These are phyloP conservation scores for Montipora capitata DNA, from an alignment of 92 coral and sea anemone species.

Conservation along the genomic window DNA sequence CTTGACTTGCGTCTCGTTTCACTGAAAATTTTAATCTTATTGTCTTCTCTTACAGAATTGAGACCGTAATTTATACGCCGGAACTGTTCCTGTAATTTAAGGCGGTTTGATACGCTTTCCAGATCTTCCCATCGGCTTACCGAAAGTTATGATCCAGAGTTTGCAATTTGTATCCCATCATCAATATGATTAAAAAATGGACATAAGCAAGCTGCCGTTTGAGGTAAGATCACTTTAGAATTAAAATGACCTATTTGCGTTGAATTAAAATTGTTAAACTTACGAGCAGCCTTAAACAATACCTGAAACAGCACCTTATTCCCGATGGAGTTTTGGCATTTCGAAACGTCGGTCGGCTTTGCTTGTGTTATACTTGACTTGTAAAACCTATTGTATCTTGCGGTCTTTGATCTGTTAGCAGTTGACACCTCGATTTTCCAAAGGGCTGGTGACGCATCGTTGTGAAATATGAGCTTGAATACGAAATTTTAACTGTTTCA, in stretches of 20 bases:
- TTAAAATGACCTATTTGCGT: conserved; percentile 6
- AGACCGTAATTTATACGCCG: conserved; percentile 46
- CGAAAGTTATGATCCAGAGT: conserved; percentile 36
- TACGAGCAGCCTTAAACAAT: conserved; percentile 36
- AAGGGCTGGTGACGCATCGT: conserved; percentile 17
- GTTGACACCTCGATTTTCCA: conserved; percentile 35
- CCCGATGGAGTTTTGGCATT: neutral
- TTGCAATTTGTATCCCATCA: neutral
- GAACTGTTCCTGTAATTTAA: conserved; percentile 25
- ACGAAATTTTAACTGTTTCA: conserved; percentile 47
- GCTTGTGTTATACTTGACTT: conserved; percentile 1
- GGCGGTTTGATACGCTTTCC: conserved; percentile 31
- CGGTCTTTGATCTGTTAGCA: conserved; percentile 48
- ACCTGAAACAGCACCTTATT: conserved; percentile 24
- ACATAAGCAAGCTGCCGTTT: conserved; percentile 35
- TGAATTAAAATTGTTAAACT: conserved; percentile 22
- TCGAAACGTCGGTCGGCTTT: neutral
- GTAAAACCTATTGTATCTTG: conserved; percentile 16
- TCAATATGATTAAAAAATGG: conserved; percentile 50
- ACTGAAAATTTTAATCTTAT: neutral
- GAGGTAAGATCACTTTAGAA: conserved; percentile 39
- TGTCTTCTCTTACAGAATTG: conserved; percentile 38
- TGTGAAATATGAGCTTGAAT: conserved; percentile 19
- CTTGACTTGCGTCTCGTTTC: neutral
- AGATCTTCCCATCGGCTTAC: neutral